Base-by-base conservation (phyloP, 2,888 invertebrate genomes). In the Metallyticus violacea region DNA sequence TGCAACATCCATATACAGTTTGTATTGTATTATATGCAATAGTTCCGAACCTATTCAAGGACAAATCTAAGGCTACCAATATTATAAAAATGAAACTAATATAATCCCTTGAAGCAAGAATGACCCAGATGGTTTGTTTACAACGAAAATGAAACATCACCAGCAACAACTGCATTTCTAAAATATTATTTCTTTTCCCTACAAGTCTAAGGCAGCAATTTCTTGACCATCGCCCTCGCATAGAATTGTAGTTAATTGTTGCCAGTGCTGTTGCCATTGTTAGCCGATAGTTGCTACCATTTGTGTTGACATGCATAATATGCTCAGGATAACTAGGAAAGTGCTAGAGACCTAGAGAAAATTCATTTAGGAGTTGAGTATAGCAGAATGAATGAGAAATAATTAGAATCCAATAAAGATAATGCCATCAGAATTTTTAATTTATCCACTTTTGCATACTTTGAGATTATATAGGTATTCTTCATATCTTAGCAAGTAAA, bases 1-100 rank as follows among this genome's bases (percentile, higher is more conserved):
- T 86, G n/a, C 80, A 85, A 81, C 26, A 30, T 82, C 26, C 26
- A 82, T 62, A 26, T n/a, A 27, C 40, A 15, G 40, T 62, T 82
- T 82, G 62, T 82, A 40, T 82, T 82, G 27, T 62, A 81, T 82
- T 76, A 82, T 82, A 82, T 6, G 22, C 82, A 82, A 82, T 76
- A 82, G 62, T 22, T 62, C 7, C 26, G 81, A 82, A 82, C 82
- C 22, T 82, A 40, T 82, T 82, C 82, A 82, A 82, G 76, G 82
- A 82, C 82, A 82, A 82, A 82, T 76, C 40, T 26, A 82, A 25
- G 25, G 82, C 82, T 82, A 76, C 82, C 82, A 26, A 76, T 9
- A 78, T 26, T 26, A 25, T 78, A 9, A 78, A 78, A 26, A 78
- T 7, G 7, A 26, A 0, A 26, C 7, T 62, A 78, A n/a, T 78